Base-by-base conservation (phyloP, 2,888 invertebrate genomes). In the Macrophya annulata region DNA sequence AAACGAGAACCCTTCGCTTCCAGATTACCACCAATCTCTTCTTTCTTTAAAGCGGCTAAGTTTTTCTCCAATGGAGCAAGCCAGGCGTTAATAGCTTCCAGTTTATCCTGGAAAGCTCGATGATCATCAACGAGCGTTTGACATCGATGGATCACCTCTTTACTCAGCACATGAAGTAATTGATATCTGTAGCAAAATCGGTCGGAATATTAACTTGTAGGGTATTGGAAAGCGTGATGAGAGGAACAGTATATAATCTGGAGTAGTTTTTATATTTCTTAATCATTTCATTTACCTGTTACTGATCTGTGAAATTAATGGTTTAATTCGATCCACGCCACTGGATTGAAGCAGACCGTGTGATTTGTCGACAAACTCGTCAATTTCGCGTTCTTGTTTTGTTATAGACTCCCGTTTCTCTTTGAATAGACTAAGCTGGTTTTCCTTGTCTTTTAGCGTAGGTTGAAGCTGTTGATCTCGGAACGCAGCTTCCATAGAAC, bases 321-420 rank as follows among this genome's bases (percentile, higher is more conserved):
- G 97, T 91, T 98, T 98, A 25, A 99, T 95, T 84, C 97, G 96
- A 89, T 98, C 98, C 0, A 97, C 97, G 0, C 97, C 97, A 90
- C 98, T 98, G 45, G 96, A 94, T 91, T 98, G 97, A 0, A 98
- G 95, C 84, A 99, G 94, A 15, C 96, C 96, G 91, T 99, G 98
- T n/a, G 98, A 97, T 90, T 96, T 96, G 93, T 99, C 99, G 37
- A 98, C 96, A 91, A 99, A 98, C 15, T 96, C 95, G 92, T 99
- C 99, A 68, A 99, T 96, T 91, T 97, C 96, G 89, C 96, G 96
- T 93, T 99, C 99, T 90, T 97, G 97, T 15, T 95, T 95, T 81
- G 96, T 94, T 79, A 99, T 96, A 81, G 96, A 95, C 87, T 97
- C 97, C 31, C 97, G 96, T 89, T 97, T 95, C 81, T 96, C 96